Conservation (phyloP, 30 jellyfish, hydroid and myxozoan species). For the Aurelia coerulea region DNA sequence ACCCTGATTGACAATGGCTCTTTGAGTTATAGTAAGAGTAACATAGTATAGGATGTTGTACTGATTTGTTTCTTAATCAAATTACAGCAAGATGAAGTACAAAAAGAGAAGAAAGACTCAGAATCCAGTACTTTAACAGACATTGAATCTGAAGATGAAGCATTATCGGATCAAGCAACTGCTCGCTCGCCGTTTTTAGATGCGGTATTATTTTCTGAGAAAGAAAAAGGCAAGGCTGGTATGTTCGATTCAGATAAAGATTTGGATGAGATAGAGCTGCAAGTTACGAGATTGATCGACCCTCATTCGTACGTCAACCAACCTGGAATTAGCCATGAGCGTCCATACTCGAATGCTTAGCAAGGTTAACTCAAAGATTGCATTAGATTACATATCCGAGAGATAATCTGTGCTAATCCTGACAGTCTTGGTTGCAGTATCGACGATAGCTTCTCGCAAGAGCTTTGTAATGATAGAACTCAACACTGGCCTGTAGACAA, state of each 20-base stretch:
- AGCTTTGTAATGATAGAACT: too few relatives aligned
- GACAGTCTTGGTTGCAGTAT: too few relatives aligned
- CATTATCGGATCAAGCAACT: conserved; percentile 16
- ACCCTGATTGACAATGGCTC: too few relatives aligned
- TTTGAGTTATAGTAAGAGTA: too few relatives aligned
- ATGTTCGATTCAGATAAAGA: conserved; percentile 61
- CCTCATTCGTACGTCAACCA: conserved; percentile 30
- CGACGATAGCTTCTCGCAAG: too few relatives aligned
- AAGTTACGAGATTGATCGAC: neutral
- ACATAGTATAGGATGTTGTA: too few relatives aligned
- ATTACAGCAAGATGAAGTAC: conserved; percentile 53
- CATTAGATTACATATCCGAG: too few relatives aligned
- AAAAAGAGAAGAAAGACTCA: conserved; percentile 57
- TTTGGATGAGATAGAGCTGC: conserved; percentile 54
- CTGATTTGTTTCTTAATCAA: neutral
- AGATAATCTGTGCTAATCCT: too few relatives aligned
- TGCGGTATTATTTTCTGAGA: conserved; percentile 23
- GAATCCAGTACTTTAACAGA: conserved; percentile 53
- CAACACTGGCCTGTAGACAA: too few relatives aligned
- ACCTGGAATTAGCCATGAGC: conserved; percentile 5
- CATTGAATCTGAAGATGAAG: conserved; percentile 54
- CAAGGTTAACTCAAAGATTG: too few relatives aligned
- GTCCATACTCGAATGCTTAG: conserved; percentile 41
- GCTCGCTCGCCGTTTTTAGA: conserved; percentile 21
- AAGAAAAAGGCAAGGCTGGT: conserved; percentile 16